Base-by-base conservation (phyloP, 2,797 vertebrate genomes). In the Gymnocypris eckloni region DNA sequence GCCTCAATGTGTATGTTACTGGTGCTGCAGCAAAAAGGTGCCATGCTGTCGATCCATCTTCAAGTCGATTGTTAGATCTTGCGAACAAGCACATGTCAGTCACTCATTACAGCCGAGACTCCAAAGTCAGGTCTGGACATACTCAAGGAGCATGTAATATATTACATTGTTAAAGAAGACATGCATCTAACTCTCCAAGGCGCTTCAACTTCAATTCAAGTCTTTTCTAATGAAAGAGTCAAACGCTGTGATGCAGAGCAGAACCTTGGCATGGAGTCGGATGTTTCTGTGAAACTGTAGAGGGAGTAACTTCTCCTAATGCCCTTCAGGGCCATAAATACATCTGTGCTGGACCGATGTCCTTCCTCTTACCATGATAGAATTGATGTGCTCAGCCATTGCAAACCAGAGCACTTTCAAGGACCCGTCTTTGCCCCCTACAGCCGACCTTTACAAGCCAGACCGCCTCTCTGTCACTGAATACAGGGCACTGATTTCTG, bases 391-490 rank as follows among this genome's bases (percentile, higher is more conserved):
- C 85, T 88, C 83, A 79, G 81, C 71, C 33, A 0, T 70, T 92
- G 91, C 92, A 87, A 86, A 88, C 78, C 48, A 39, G 87, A 88
- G 87, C 93, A 92, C 86, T 92, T 93, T 83, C 79, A 87, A 88
- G 59, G 90, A 82, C 91, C 91, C 91, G 89, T 90, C 89, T 87
- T 86, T 54, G 41, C 90, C 88, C 88, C 89, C 91, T 90, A 90
- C 89, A 87, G 84, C 84, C 84, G 91, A 92, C 93, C 92, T 93
- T 92, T 91, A 93, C 94, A 90, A 89, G 87, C 50, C 50, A 15
- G 48, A 25, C 48, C 3, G 8, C 81, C 67, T 59, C 59, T 25
- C 88, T 25, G 70, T 83, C 86, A 79, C 81, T 22, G 56, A 88
- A 77, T 54, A 70, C 71, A 88, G 87, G 73, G 67, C 79, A 87